These are phyloP conservation scores for Cyprinodon tularosa DNA, from an alignment of 2,113 vertebrate species.

Conservation along the genomic window DNA sequence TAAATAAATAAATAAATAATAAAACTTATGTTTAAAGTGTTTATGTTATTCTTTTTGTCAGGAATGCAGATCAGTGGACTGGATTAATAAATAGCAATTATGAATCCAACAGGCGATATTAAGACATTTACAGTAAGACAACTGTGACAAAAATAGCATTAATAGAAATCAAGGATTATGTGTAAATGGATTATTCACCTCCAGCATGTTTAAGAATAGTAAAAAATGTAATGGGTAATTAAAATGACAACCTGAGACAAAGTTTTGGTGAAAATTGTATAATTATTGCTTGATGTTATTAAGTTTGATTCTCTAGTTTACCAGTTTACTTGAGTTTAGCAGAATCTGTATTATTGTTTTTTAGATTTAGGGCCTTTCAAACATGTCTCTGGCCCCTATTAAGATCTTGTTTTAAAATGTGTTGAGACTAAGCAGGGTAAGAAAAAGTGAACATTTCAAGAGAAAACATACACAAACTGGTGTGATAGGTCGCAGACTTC, in stretches of 20 bases:
- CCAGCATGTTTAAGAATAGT: neutral
- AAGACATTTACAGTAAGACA: too few relatives aligned
- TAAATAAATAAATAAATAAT: too few relatives aligned
- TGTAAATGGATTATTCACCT: neutral
- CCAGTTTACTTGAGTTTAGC: neutral
- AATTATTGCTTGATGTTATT: neutral
- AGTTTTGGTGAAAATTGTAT: neutral
- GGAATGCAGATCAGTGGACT: too few relatives aligned
- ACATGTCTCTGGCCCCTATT: neutral
- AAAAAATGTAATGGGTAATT: neutral
- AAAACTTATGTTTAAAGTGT: too few relatives aligned
- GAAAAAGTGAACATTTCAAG: neutral
- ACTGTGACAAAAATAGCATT: neutral
- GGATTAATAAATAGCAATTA: too few relatives aligned
- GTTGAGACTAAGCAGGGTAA: neutral
- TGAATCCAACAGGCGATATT: too few relatives aligned
- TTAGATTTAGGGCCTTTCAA: neutral
- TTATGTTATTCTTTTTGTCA: too few relatives aligned
- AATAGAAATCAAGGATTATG: neutral
- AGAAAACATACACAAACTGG: constrained; percentile 1
- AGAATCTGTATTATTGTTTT: neutral
- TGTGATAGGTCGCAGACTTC: constrained; percentile 10
- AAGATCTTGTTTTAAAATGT: neutral
- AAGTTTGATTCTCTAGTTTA: neutral
- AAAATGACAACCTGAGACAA: neutral